Percentiles rank a stretch among this genome's conserved stretches.
These are phyloP conservation scores for Rhabdomys dilectus DNA, from an alignment of 2,113 vertebrate genomes.

Conservation along the genomic window DNA sequence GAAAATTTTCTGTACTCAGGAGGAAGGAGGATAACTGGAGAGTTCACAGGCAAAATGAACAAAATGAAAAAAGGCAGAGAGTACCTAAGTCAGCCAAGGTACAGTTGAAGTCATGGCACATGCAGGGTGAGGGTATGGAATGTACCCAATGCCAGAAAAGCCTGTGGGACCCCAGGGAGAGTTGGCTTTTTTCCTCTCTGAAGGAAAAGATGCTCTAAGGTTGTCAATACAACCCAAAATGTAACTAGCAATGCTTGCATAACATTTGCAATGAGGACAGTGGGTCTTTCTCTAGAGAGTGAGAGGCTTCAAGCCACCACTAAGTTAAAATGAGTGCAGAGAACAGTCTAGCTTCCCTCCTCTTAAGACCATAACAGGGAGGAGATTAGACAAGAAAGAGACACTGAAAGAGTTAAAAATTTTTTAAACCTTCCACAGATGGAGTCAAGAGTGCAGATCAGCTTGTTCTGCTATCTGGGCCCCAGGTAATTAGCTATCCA, in stretches of 20 bases:
- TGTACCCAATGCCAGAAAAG: not conserved
- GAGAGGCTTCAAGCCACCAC: not conserved
- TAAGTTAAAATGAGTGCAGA: not conserved
- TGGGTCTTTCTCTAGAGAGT: not conserved
- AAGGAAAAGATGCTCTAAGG: not conserved
- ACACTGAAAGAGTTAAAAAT: no score
- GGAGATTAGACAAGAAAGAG: not conserved
- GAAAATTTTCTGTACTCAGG: not conserved
- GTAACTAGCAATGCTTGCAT: not conserved
- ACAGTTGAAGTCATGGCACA: not conserved
- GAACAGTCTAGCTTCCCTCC: not conserved
- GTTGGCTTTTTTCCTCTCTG: not conserved
- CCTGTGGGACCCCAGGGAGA: not conserved
- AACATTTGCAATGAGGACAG: not conserved
- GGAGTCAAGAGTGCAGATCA: no score
- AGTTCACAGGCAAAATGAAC: not conserved
- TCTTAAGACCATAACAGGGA: not conserved
- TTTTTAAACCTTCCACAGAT: no score
- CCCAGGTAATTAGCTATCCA: no score
- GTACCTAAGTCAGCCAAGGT: not conserved
- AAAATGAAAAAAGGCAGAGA: not conserved
- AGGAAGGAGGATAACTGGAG: not conserved
- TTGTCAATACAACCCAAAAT: not conserved
- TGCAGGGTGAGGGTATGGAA: not conserved
- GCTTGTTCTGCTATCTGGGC: no score